Evolutionary conservation across 1,140 invertebrate genomes (phyloP).

Genomic region (Achatina immaculata): DNA sequence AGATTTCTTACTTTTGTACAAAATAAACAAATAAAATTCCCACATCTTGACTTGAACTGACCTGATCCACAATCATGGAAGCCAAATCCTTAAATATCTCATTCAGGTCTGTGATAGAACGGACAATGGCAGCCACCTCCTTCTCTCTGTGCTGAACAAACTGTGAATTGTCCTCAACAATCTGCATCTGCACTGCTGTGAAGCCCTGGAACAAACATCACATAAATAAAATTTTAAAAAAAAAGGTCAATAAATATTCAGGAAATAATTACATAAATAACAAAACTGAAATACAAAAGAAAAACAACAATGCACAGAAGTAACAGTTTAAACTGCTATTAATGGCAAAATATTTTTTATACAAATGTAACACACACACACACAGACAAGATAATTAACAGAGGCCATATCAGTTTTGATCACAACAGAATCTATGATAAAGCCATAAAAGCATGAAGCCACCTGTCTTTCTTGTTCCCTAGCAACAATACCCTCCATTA

Average conservation of each 20-base stretch:
- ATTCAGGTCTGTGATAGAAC: slow-evolving; percentile 93
- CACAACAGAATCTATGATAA: no score
- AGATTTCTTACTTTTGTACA: no score
- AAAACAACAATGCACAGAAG: no score
- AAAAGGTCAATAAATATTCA: slow-evolving; percentile 3
- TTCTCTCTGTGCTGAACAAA: slow-evolving; percentile 85
- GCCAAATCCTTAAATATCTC: slow-evolving; percentile 88
- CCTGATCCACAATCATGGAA: slow-evolving; percentile 78
- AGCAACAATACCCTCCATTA: no score
- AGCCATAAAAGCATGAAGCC: no score
- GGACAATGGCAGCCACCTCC: slow-evolving; percentile 91
- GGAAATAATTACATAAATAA: not conserved
- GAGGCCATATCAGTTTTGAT: no score
- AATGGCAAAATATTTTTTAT: no score
- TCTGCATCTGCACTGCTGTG: slow-evolving; percentile 78
- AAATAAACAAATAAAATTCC: no score
- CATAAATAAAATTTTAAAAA: not conserved
- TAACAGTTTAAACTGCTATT: no score
- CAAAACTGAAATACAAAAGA: not conserved
- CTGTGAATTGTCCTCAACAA: slow-evolving; percentile 86
- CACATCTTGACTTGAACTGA: slow-evolving; percentile 53
- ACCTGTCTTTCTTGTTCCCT: no score
- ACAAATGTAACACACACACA: no score
- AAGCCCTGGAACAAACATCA: slow-evolving; percentile 59
- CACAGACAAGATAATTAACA: no score